Evolutionary conservation across 2,888 invertebrate species (phyloP), one percentile per base, ranked within the genome.

Genomic region (Leucophenga maculata): DNA sequence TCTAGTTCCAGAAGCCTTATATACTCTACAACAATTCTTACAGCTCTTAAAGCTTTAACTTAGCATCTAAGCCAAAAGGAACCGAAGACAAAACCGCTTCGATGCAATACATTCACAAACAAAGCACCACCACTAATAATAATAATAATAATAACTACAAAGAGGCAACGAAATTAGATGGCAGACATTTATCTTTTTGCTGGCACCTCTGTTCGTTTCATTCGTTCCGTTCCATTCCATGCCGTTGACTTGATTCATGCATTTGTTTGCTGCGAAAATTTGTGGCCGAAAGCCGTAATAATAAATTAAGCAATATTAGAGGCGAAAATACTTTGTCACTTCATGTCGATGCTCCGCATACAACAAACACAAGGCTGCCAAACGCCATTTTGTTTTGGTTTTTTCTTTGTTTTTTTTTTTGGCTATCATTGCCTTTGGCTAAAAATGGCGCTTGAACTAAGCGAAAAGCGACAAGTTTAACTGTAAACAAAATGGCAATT

Each of bases 401-500:
- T 20, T 64, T 31, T 64, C 65, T 66, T 26, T 67, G 74, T 74
- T 75, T 81, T 81, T 80, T 74, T 72, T 74, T 65, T 26, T 54
- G 22, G 16, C 18, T n/a, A 14, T 6, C 44, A 48, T 48, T 26
- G 22, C 44, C 26, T 55, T 18, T 13, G 6, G 20, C 3, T 65
- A 9, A 8, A 57, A 77, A 72, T 72, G 31, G 39, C 69, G 69
- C 67, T 69, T 72, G 72, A 80, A 80, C 77, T 80, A 83, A 82
- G 73, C 72, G 68, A 67, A 72, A 72, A 76, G 26, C 74, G 82
- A 69, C 76, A 82, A 83, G 80, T 83, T 80, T 74, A 78, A 80
- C 79, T 83, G 80, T 82, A 82, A 83, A 84, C 84, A 82, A 82
- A 82, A 78, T 81, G 79, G 78, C 85, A 82, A 83, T 83, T 85